These are phyloP conservation scores for Drosophila neocordata DNA, from an alignment of 1,140 invertebrate genomes.

Conservation along the genomic window DNA sequence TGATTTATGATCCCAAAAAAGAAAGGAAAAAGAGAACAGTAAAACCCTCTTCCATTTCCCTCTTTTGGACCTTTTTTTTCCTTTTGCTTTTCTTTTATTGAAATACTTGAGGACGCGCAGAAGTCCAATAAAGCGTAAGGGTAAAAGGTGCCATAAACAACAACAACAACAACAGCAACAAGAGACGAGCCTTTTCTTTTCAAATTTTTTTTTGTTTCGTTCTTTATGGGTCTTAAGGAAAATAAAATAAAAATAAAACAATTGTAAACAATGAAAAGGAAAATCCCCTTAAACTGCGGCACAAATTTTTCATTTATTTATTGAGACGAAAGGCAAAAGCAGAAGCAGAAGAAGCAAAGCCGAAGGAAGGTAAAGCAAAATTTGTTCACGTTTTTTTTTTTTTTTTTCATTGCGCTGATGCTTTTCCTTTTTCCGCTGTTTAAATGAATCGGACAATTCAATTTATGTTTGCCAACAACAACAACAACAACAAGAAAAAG, in stretches of 20 bases:
- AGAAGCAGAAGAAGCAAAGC: conserved; percentile 26
- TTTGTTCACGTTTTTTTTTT: conserved; percentile 65
- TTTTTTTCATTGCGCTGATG: conserved; percentile 22
- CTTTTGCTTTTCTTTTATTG: conserved; percentile 52
- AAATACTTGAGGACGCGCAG: conserved; percentile 71
- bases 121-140: conserved; percentile 71
- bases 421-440: conserved; percentile 55
- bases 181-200: conserved; percentile 47
- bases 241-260: conserved; percentile 52
- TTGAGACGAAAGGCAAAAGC: conserved; percentile 59
- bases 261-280: conserved; percentile 74
- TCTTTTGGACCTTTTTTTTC: conserved; percentile 30
- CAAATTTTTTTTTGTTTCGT: not conserved
- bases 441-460: conserved; percentile 79
- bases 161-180: conserved; percentile 57
- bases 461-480: conserved; percentile 55
- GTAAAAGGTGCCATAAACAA: conserved; percentile 79
- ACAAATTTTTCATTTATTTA: conserved; percentile 81
- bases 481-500: not conserved
- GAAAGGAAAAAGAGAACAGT: conserved; percentile 14
- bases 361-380: conserved; percentile 35
- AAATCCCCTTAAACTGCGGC: conserved; percentile 67
- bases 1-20: conserved; percentile 63
- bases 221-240: conserved; percentile 38
- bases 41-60: conserved; percentile 20